phyloP scores from a whole-genome alignment of 2,888 invertebrate genomes.

The Stenotaenia linearis region DNA sequence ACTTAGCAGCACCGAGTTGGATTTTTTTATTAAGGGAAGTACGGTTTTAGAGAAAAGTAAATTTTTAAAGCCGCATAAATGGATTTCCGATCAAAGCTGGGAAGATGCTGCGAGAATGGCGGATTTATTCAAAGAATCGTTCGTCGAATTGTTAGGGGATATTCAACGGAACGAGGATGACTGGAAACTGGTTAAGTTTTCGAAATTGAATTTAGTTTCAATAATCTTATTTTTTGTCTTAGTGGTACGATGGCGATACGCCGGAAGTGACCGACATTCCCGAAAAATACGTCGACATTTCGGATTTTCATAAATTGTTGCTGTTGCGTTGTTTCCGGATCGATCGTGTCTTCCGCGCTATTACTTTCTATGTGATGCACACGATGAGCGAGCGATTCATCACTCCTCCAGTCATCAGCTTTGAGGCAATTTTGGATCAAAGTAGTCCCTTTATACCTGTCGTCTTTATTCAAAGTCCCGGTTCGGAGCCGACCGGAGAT shows the following conservation, averaged over 20 bases:
- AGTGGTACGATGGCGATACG: conserved; percentile 80
- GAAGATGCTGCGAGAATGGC: conserved; percentile 71
- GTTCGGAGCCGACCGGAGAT: conserved; percentile 50
- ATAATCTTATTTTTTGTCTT: conserved; percentile 38
- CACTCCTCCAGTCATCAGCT: conserved; percentile 78
- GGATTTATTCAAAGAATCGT: conserved; percentile 61
- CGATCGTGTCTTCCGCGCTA: conserved; percentile 79
- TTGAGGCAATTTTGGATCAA: conserved; percentile 77
- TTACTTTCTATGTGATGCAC: conserved; percentile 72
- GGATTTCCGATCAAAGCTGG: conserved; percentile 73
- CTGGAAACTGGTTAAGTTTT: conserved; percentile 75
- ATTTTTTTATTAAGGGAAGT: conserved; percentile 86
- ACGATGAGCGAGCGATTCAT: conserved; percentile 83
- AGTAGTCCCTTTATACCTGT: conserved; percentile 61
- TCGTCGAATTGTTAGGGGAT: conserved; percentile 60
- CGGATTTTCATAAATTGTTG: conserved; percentile 66
- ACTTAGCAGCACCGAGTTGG: conserved; percentile 65
- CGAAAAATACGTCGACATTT: conserved; percentile 61
- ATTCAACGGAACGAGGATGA: conserved; percentile 53
- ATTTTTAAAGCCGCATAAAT: conserved; percentile 60
- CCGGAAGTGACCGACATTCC: conserved; percentile 71
- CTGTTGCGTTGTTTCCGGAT: conserved; percentile 81
- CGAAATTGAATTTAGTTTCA: not conserved
- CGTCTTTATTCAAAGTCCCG: conserved; percentile 51
- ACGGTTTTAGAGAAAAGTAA: conserved; percentile 69